Base-by-base conservation (phyloP, 2,113 vertebrate species). In the Notothenia rossii region DNA sequence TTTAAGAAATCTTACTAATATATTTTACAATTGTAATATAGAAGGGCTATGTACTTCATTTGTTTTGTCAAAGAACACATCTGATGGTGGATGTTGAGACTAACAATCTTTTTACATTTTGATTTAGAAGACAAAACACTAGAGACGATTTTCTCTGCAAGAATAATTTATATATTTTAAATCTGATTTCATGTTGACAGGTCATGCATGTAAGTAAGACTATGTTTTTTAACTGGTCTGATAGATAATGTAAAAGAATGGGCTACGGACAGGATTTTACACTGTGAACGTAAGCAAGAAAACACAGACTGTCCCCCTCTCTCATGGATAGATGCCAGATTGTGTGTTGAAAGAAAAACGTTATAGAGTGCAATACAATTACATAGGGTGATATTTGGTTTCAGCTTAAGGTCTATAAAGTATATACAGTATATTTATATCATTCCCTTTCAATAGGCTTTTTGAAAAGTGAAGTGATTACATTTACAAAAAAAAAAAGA, bases 251-350 rank as follows among this genome's bases (percentile, higher is more conserved):
- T 40, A 25, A 50, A 45, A 33, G 1, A 40, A 71, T 54, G 29
- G 36, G 71, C 59, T 69, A 22, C 20, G 69, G 70, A 79, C 22
- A 71, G 5, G 71, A 33, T 7, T 76, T 82, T 68, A 59, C 25
- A 48, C 10, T 0, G 36, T 54, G 51, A 29, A 62, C 71, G 3
- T 29, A 3, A 69, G 80, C 61, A 81, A 59, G 29, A 75, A 79
- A 86, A 63, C 60, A 76, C 45, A 77, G 14, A 50, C 55, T 20
- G 22, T 22, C 22, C 22, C 22, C 22, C 36, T 15, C 70, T 78
- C 72, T 12, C 36, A 72, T 75, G 68, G 25, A 71, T 1, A 54
- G 36, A 46, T 63, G 68, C 81, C 56, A 79, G 40, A 49, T 29
- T 29, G 29, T 29, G 29, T 29, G 29, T 29, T 29, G 22, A 22